Evolutionary conservation across 2,888 invertebrate species (phyloP).

Genomic region (Sphinx pinastri): DNA sequence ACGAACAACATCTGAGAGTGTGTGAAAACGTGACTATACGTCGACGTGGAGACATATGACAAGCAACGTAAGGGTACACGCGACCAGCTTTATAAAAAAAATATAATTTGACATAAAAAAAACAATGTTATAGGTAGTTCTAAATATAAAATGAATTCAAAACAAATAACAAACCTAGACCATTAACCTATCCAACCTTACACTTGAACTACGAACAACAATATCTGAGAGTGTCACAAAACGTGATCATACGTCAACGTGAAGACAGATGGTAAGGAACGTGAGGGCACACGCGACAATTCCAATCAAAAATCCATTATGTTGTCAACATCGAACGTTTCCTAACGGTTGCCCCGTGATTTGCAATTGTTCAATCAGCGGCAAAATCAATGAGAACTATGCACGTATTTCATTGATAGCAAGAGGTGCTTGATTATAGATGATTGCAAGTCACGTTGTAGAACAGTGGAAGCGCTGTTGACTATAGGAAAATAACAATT

Average conservation of each 20-base stretch:
- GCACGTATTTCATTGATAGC: no score
- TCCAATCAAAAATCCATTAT: constrained; percentile 14
- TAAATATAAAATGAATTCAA: neutral
- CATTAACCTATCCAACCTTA: neutral
- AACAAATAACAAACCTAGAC: neutral
- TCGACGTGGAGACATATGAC: neutral
- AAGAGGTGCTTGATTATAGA: neutral
- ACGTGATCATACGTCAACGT: constrained; percentile 5
- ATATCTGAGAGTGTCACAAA: neutral
- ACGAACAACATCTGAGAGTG: neutral
- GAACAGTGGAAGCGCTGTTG: no score
- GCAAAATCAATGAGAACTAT: neutral
- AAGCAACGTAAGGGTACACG: neutral
- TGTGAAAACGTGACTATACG: neutral
- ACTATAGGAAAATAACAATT: no score
- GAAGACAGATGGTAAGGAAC: constrained; percentile 1
- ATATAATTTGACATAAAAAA: no score
- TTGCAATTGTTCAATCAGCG: neutral
- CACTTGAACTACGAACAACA: neutral
- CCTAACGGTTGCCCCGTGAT: neutral
- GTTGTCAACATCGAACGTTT: constrained; percentile 11
- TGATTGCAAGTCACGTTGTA: neutral
- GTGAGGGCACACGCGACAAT: neutral
- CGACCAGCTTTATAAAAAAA: neutral
- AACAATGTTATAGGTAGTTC: no score